Percentiles rank a stretch among this genome's conserved stretches.
These are phyloP conservation scores for Sarcophilus harrisii DNA, from an alignment of 2,797 vertebrate species.

Conservation along the genomic window DNA sequence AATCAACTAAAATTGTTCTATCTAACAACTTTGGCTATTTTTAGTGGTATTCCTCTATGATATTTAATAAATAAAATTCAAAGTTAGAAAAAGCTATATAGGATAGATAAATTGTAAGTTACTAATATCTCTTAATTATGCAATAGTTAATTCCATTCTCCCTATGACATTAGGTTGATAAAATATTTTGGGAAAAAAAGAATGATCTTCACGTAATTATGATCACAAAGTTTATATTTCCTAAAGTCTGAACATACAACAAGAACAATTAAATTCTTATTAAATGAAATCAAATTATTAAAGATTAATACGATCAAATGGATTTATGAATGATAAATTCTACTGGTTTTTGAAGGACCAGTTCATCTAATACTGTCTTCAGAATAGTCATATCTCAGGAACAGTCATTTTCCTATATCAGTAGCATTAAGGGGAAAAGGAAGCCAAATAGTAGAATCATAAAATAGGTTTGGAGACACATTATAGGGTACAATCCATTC, in stretches of 20 bases:
- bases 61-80: conserved; percentile 46
- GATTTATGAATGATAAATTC: neutral
- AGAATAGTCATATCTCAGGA: neutral
- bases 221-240: neutral
- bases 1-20: conserved; percentile 47
- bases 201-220: neutral
- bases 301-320: neutral
- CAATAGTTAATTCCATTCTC: neutral
- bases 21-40: conserved; percentile 44
- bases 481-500: neutral
- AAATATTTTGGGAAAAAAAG: neutral
- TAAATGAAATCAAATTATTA: neutral
- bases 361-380: neutral
- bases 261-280: neutral
- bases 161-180: neutral
- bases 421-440: neutral
- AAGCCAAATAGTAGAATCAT: neutral
- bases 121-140: neutral
- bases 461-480: neutral
- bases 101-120: neutral
- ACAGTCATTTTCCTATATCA: neutral
- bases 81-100: conserved; percentile 17
- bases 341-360: neutral
- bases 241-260: neutral
- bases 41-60: conserved; percentile 11